phyloP scores from a whole-genome alignment of 2,113 vertebrate genomes.

The Rhinopithecus roxellana region DNA sequence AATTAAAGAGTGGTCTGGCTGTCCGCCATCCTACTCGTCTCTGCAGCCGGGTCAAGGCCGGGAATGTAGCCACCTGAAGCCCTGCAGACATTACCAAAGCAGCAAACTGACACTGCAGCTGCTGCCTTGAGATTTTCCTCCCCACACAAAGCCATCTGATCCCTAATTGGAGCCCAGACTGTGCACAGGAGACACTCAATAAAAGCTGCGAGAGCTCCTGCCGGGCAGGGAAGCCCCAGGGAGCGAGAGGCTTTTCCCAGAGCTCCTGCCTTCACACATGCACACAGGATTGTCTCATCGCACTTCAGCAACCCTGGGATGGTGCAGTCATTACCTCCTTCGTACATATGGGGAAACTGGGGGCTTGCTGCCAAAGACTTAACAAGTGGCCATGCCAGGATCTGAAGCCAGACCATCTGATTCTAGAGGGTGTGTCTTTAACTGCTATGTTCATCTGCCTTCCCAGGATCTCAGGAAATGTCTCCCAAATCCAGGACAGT shows the following conservation, averaged over 20 bases:
- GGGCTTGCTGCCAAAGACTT: not conserved
- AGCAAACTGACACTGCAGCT: not conserved
- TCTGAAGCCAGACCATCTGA: not conserved
- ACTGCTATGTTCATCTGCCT: not conserved
- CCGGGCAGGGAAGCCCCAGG: too few species aligned
- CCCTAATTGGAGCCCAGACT: not conserved
- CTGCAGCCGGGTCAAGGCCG: not conserved
- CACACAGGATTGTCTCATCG: not conserved
- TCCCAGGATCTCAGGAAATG: not conserved
- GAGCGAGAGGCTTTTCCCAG: accelerated
- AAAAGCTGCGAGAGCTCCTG: too few species aligned
- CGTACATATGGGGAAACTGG: not conserved
- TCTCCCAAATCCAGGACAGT: not conserved
- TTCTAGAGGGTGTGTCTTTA: not conserved
- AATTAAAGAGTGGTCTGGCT: not conserved
- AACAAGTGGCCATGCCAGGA: not conserved
- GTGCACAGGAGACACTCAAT: not conserved
- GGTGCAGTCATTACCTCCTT: not conserved
- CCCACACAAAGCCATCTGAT: not conserved
- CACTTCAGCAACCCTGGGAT: not conserved
- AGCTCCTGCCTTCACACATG: accelerated
- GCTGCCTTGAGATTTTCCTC: not conserved
- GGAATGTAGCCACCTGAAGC: not conserved
- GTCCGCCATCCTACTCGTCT: not conserved
- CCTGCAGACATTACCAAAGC: not conserved